phyloP scores from a whole-genome alignment of 1,140 invertebrate species.

The Arctopsyche grandis region DNA sequence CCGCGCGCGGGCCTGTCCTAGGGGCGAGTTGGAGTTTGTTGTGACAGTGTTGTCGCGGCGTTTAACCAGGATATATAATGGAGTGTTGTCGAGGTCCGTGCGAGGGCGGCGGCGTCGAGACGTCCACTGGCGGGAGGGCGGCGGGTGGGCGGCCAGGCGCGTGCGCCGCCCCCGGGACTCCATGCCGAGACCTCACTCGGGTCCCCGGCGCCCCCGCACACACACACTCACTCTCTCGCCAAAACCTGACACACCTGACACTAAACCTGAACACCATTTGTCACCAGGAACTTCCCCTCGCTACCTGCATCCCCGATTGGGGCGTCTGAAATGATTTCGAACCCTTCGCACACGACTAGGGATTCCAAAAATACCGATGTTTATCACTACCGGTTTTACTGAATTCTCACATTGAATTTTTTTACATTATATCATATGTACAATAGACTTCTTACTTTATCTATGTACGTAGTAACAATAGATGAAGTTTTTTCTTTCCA shows the following conservation, averaged over 20 bases:
- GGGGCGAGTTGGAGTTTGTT: neutral
- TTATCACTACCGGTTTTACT: too few species aligned
- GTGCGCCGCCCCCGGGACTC: conserved; percentile 6
- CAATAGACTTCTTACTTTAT: too few species aligned
- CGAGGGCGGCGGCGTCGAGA: conserved; percentile 30
- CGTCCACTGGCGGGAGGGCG: neutral
- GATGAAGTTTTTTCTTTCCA: too few species aligned
- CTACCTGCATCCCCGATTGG: neutral
- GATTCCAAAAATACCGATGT: too few species aligned
- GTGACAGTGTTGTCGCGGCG: neutral
- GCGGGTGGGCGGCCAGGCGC: neutral
- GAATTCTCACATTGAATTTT: too few species aligned
- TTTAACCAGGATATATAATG: too few species aligned
- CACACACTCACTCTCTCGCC: too few species aligned
- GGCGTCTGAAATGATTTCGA: too few species aligned
- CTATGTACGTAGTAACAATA: too few species aligned
- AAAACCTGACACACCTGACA: neutral
- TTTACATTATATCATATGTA: too few species aligned
- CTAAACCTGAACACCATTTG: neutral
- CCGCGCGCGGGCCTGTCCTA: too few species aligned
- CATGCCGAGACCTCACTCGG: neutral
- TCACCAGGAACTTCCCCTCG: neutral
- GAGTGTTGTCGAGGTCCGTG: neutral
- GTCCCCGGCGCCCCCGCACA: neutral
- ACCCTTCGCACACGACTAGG: too few species aligned